Evolutionary conservation across 37 sponge, comb jelly and placozoan species (phyloP).

Genomic region (Hexactinellida sp.): DNA sequence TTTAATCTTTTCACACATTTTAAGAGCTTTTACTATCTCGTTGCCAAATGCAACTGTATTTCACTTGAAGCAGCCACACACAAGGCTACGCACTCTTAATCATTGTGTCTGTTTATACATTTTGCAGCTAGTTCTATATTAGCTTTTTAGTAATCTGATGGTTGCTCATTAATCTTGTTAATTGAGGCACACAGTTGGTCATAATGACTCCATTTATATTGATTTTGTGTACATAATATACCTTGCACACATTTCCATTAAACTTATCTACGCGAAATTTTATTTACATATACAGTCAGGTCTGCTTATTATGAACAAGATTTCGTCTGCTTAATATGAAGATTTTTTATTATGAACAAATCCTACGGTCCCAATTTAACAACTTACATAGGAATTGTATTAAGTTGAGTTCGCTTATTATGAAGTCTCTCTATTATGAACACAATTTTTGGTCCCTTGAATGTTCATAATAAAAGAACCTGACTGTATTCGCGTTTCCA

Average conservation of each 20-base stretch:
- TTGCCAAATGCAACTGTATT: background rate
- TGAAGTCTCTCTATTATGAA: too few species aligned
- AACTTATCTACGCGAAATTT: background rate
- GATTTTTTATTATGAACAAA: too few species aligned
- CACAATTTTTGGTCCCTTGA: too few species aligned
- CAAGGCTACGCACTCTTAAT: background rate
- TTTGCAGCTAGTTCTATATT: slow-evolving; percentile 16
- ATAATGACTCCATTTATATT: slow-evolving; percentile 3
- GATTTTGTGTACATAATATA: slow-evolving; percentile 16
- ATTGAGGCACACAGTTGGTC: background rate
- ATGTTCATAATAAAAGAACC: too few species aligned
- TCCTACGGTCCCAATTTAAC: too few species aligned
- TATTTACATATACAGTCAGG: too few species aligned
- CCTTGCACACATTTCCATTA: slow-evolving; percentile 15
- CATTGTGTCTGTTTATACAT: background rate
- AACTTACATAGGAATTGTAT: too few species aligned
- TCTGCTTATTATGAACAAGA: too few species aligned
- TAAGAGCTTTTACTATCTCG: slow-evolving; percentile 7
- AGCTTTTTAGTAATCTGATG: slow-evolving; percentile 33
- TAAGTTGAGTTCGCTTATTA: too few species aligned
- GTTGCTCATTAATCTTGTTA: slow-evolving; percentile 18
- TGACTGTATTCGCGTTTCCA: too few species aligned
- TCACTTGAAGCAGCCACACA: background rate
- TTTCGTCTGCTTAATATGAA: too few species aligned
- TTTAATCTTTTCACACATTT: background rate